A percentile compares a stretch with the other conserved stretches of the same genome.
phyloP scores from a whole-genome alignment of 1,140 invertebrate species.

The Sitobion miscanthi region DNA sequence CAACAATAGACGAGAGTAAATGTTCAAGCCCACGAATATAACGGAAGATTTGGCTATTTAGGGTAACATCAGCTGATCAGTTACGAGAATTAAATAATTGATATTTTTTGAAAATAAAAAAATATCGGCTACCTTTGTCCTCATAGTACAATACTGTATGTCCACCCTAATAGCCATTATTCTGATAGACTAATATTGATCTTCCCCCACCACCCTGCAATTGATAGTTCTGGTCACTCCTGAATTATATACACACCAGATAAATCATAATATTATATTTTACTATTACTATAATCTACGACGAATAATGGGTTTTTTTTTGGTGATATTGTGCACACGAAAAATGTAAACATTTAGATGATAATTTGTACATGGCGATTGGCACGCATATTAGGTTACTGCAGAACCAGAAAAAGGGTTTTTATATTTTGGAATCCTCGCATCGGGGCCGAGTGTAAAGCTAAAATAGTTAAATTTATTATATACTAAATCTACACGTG shows the following conservation, averaged over 20 bases:
- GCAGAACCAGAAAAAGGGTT: neutral
- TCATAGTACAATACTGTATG: neutral
- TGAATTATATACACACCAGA: neutral
- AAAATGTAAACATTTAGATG: neutral
- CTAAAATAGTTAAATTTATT: neutral
- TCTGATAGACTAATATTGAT: neutral
- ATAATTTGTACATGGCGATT: neutral
- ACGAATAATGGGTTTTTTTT: neutral
- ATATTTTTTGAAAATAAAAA: neutral
- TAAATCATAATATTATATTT: neutral
- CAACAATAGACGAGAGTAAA: neutral
- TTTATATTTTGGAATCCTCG: neutral
- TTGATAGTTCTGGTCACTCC: neutral
- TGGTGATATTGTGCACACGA: neutral
- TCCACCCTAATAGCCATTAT: neutral
- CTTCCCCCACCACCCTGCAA: neutral
- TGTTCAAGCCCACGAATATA: neutral
- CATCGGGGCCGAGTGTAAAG: neutral
- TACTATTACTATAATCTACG: neutral
- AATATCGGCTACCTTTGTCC: neutral
- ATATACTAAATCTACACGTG: neutral
- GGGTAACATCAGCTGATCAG: too few species aligned
- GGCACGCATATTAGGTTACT: neutral
- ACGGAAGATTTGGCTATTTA: neutral
- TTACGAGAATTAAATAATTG: neutral